Conservation (phyloP, 2,113 vertebrate genomes). For the Bubo bubo region DNA sequence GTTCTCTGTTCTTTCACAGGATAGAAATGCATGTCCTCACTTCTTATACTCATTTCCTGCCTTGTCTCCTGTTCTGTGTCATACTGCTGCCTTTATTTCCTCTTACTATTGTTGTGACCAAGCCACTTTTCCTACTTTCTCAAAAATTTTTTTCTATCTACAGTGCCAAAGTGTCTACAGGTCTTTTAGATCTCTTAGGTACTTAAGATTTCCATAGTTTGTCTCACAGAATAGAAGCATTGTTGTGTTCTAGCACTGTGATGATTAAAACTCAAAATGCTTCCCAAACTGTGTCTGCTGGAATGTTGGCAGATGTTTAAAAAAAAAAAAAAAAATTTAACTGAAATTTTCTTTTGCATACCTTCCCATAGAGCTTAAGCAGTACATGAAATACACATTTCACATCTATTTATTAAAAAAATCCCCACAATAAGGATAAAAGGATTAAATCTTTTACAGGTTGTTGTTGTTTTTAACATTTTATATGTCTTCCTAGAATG, state of each 20-base stretch:
- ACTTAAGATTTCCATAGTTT: background rate
- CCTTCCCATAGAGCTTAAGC: background rate
- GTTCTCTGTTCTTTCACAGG: background rate
- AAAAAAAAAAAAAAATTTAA: background rate
- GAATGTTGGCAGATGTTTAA: background rate
- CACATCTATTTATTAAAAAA: background rate
- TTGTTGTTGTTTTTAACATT: background rate
- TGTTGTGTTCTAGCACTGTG: background rate
- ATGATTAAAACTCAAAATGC: background rate
- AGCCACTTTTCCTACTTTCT: slow-evolving; percentile 12
- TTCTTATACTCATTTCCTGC: slow-evolving; percentile 1
- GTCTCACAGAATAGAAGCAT: background rate
- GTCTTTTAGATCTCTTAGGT: background rate
- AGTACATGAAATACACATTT: background rate
- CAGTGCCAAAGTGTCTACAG: background rate
- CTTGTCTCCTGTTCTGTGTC: background rate
- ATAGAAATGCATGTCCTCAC: background rate
- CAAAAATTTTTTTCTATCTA: background rate
- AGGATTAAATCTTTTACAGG: background rate
- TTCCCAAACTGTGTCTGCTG: background rate
- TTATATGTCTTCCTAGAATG: background rate
- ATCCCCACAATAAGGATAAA: background rate
- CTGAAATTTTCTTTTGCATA: background rate
- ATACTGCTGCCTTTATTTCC: slow-evolving; percentile 25
- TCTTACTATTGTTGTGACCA: slow-evolving; percentile 23